Conservation (phyloP, 2,888 invertebrate genomes). For the Eupithecia abbreviata region DNA sequence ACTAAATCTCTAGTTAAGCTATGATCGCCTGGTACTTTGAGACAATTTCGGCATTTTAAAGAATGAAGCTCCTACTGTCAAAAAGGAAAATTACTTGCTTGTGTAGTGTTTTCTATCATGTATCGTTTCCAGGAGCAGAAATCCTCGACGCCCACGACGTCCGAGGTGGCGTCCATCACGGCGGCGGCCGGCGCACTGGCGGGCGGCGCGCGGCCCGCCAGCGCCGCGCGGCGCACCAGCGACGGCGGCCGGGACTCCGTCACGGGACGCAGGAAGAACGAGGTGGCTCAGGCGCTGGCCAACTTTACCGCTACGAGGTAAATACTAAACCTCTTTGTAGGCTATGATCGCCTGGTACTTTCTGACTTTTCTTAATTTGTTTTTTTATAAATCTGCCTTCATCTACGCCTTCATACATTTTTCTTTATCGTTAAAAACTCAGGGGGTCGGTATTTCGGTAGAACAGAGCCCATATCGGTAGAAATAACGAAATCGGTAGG, state of each 20-base stretch:
- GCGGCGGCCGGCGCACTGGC: constrained; percentile 50
- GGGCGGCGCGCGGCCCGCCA: constrained; percentile 42
- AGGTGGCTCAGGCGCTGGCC: constrained; percentile 97
- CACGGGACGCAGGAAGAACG: constrained; percentile 87
- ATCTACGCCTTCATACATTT: too few relatives aligned
- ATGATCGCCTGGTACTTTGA: not conserved
- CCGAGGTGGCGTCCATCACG: constrained; percentile 75
- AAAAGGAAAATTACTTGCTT: too few relatives aligned
- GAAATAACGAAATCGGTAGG: too few relatives aligned
- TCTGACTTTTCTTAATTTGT: too few relatives aligned
- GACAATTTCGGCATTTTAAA: too few relatives aligned
- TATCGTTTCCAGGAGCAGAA: constrained; percentile 62
- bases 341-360: constrained; percentile 4
- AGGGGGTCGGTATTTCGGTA: too few relatives aligned
- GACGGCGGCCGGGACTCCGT: constrained; percentile 66
- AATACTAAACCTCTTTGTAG: not conserved
- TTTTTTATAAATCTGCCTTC: too few relatives aligned
- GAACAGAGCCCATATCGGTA: too few relatives aligned
- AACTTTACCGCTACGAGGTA: constrained; percentile 93
- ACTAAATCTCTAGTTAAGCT: not conserved
- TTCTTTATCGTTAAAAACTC: too few relatives aligned
- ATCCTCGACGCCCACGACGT: constrained; percentile 74
- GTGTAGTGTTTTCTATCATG: too few relatives aligned
- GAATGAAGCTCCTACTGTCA: too few relatives aligned
- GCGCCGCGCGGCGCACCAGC: constrained; percentile 49